Percentiles rank a stretch among this genome's conserved stretches.
Evolutionary conservation across 1,140 invertebrate species (phyloP).

Genomic region (Sarcophaga peregrina): DNA sequence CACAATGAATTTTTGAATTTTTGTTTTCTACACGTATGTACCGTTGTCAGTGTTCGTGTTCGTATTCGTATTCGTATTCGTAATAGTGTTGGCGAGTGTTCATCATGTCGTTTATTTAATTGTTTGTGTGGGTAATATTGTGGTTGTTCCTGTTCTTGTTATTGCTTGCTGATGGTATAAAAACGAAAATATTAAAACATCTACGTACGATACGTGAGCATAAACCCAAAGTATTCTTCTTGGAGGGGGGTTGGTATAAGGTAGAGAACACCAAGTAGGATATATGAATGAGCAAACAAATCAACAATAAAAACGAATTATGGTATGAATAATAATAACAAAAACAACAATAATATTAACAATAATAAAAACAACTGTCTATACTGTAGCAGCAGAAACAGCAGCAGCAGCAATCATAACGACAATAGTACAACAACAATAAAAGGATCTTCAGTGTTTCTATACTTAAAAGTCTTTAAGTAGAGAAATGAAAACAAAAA

Average conservation of each 20-base stretch:
- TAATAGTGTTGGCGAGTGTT: background rate
- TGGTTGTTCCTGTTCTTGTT: background rate
- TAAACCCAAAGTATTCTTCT: no score
- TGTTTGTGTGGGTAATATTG: background rate
- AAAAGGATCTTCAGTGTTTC: background rate
- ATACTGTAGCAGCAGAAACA: background rate
- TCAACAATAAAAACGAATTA: constrained; percentile 25
- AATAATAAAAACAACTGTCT: no score
- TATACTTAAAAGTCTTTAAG: background rate
- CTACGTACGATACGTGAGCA: background rate
- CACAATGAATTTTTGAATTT: background rate
- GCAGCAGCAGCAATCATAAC: background rate
- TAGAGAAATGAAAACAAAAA: background rate
- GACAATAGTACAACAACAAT: background rate
- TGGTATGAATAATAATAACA: no score
- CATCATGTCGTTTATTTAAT: background rate
- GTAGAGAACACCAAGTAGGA: background rate
- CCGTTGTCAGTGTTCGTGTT: background rate
- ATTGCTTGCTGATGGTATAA: background rate
- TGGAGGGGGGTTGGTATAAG: background rate
- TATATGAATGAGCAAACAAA: constrained; percentile 39
- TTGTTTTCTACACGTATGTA: background rate
- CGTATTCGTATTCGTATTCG: background rate
- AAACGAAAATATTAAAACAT: background rate
- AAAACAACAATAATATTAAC: no score